Base-by-base conservation (phyloP, 2,888 invertebrate genomes). In the Harpalus rufipes region DNA sequence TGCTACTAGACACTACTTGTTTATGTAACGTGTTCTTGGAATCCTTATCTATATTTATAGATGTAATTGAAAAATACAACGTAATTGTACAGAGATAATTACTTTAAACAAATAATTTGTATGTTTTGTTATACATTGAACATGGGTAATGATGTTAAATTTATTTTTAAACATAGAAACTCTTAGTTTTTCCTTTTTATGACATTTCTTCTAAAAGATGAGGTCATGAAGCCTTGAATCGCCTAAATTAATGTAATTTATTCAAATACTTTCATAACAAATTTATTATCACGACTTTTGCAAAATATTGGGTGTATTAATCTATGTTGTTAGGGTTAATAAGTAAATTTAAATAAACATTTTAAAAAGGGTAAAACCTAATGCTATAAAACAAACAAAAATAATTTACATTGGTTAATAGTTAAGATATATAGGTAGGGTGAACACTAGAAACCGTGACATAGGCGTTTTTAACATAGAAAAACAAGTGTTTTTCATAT, bases 161-260 rank as follows among this genome's bases (percentile, higher is more conserved):
- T 51, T 51, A 51, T 51, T 51, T 51, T 51, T 51, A 51, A 51
- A 51, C 44, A 51, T 51, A 12, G 44, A 51, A 32, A 51, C 44
- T 51, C 10, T 51, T 51, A 51, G 44, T 51, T 51, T 51, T 51
- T 51, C 10, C 44, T 8, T 51, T 51, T 8, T 51, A 51, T 51
- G 44, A 51, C 44, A 51, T 12, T 5, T 51, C 44, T 51, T 8
- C 44, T 32, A 32, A 51, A 12, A 51, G 44, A 51, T 51, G 44
- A 51, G 4, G 6, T 51, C 44, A 51, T 51, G 44, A 51, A 51
- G 44, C 44, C 44, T 51, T 51, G 44, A 12, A 51, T 12, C 44
- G 12, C 10, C 44, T 51, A 51, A 51, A 51, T 51, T 51, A 12
- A 51, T 51, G 12, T 51, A 51, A 51, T 51, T 51, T 51, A 51